Evolutionary conservation across 2,888 invertebrate species (phyloP), one percentile per base, ranked within the genome.

Genomic region (Beris chalybata): DNA sequence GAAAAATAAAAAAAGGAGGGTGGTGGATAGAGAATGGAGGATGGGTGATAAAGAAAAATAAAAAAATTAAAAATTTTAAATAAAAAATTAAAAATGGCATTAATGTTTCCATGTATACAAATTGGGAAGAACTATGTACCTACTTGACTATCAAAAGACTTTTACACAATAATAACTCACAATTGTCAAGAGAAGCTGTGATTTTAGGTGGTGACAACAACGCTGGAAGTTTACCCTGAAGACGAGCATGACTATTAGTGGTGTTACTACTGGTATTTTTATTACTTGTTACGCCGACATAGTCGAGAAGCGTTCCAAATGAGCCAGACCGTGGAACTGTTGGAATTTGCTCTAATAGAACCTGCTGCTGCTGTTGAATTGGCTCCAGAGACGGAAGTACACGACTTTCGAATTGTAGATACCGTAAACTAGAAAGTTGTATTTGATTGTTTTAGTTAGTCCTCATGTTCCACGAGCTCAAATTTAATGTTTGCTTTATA

Each of bases 361-460:
- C 13, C 5, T 22, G 50, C n/a, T 48, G 59, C 32, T 53, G 63
- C 22, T 53, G 59, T 11, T 67, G 67, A 65, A 72, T 71, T 50
- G 72, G 83, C 80, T 72, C 83, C 78, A 69, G 74, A 71, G 73
- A 74, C 78, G 72, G 83, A 79, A 59, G 80, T 76, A 72, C 81
- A 66, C 75, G 75, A 73, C 70, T 81, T 72, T 78, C 83, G 82
- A 82, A 82, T 82, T 85, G 89, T 53, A 90, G 81, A 75, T 88
- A 86, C 57, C 86, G 85, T 69, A 90, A 82, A 71, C 90, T 90
- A 75, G 64, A 77, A 77, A 70, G 38, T 38, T 38, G 38, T 7
- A 29, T 53, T 29, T 52, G 13, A 22, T 29, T 22, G 4, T n/a
- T 30, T 53, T n/a, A 15, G 22, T 38, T 15, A 38, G 32, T 32